Evolutionary conservation across 64 coral and sea anemone genomes (phyloP).

Genomic region (Anthopleura sola): DNA sequence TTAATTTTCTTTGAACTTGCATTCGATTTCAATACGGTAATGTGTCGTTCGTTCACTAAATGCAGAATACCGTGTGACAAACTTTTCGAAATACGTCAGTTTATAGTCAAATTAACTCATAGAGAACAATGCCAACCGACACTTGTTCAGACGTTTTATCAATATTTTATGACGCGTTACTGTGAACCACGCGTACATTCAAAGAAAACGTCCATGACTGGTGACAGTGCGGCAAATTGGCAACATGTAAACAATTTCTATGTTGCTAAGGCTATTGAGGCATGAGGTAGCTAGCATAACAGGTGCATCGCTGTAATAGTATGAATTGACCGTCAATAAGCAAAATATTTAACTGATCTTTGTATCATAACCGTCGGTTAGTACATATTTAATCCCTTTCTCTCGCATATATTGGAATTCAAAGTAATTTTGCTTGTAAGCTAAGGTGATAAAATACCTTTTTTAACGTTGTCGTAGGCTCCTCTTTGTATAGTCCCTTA

Average conservation of each 20-base stretch:
- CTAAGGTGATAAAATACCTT: background rate
- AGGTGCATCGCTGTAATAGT: background rate
- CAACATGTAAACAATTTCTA: background rate
- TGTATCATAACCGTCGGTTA: too few relatives aligned
- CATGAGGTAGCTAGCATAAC: background rate
- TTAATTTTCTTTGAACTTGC: too few relatives aligned
- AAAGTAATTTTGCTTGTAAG: background rate
- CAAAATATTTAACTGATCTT: background rate
- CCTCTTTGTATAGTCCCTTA: background rate
- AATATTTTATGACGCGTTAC: background rate
- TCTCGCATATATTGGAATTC: background rate
- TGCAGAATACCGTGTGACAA: too few relatives aligned
- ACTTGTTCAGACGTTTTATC: background rate
- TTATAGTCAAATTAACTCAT: background rate
- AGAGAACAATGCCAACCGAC: background rate
- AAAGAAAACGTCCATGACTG: background rate
- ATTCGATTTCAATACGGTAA: too few relatives aligned
- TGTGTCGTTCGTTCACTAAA: too few relatives aligned
- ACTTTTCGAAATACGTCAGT: too few relatives aligned
- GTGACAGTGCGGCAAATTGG: background rate
- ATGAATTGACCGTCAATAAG: background rate
- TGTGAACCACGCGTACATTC: background rate
- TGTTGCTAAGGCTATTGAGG: background rate
- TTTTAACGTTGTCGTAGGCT: background rate
- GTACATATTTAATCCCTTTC: background rate